Conservation (phyloP, 2,797 vertebrate genomes). For the Liasis olivaceus region DNA sequence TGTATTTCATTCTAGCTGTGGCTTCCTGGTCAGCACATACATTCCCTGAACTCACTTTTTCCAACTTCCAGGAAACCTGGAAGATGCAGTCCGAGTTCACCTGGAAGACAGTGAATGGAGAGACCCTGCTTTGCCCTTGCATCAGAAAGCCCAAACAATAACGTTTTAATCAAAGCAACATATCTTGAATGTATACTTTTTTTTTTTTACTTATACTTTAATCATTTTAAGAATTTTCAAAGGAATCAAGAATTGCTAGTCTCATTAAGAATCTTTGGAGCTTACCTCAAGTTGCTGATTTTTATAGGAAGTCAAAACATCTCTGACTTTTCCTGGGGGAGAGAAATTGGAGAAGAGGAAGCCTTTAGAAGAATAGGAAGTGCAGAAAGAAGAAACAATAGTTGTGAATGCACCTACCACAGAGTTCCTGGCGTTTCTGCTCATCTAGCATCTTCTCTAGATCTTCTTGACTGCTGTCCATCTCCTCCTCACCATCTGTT, state of each 20-base stretch:
- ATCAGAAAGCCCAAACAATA: not conserved
- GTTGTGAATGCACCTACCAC: constrained; percentile 70
- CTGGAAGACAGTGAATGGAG: not conserved
- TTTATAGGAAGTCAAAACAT: constrained; percentile 86
- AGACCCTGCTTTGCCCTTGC: not conserved
- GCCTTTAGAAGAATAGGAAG: not conserved
- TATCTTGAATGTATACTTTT: not conserved
- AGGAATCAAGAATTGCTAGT: rapidly evolving
- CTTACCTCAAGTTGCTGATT: constrained; percentile 86
- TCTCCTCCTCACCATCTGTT: constrained; percentile 42
- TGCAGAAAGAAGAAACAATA: not conserved
- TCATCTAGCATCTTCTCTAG: constrained; percentile 55
- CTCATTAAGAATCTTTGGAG: not conserved
- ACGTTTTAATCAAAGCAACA: not conserved
- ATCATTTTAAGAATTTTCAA: not conserved
- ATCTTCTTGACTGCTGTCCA: constrained; percentile 57
- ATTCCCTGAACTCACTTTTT: not conserved
- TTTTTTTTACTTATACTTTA: not conserved
- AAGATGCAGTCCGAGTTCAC: not conserved
- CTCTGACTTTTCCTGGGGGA: constrained; percentile 79
- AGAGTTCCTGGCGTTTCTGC: constrained; percentile 79
- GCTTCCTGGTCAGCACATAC: not conserved
- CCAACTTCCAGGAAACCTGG: too few relatives aligned
- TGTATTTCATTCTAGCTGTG: not conserved
- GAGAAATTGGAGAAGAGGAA: not conserved